Base-by-base conservation (phyloP, 2,113 vertebrate genomes). In the Pseudorasbora parva region DNA sequence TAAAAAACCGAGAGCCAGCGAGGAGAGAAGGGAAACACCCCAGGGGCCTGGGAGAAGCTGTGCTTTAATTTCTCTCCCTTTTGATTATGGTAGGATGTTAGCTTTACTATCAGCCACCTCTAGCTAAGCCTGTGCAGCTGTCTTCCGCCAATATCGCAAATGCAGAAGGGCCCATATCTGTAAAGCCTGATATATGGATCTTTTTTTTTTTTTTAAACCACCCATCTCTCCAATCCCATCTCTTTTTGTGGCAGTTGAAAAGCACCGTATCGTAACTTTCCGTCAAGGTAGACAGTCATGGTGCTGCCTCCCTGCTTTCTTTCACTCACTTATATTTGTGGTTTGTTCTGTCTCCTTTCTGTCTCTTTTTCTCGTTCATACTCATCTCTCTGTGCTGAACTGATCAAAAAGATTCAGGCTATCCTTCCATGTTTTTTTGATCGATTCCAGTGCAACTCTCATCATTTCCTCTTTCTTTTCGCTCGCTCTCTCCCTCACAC, bases 391-490 rank as follows among this genome's bases (percentile, higher is more conserved):
- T 84, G 23, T 76, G 87, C 91, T 90, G 89, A 93, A 91, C 89
- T 90, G 90, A 93, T 93, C 90, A 94, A 91, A 93, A 93, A 90
- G 88, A 49, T 83, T 75, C 56, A 0, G 89, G 89, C 92, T 91
- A 85, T 89, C 92, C 86, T 88, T 86, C 88, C 71, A 84, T 86
- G 85, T 87, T 88, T 82, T 86, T 82, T 76, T 88, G 89, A 92
- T 91, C 91, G 87, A 90, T 91, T 90, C 82, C 71, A 80, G 89
- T 91, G 89, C 87, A 91, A 87, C 85, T 86, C 75, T 89, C 47
- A 86, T 85, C 73, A 85, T 85, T 86, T 73, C 72, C 21, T 51
- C 19, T 54, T 68, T 85, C 84, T 86, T 81, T 76, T 77, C n/a
- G 75, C 23, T 14, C 73, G 27, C 82, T 85, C 76, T 69, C 37